Conservation (phyloP, 2,113 vertebrate genomes). For the Ptyas mucosa region DNA sequence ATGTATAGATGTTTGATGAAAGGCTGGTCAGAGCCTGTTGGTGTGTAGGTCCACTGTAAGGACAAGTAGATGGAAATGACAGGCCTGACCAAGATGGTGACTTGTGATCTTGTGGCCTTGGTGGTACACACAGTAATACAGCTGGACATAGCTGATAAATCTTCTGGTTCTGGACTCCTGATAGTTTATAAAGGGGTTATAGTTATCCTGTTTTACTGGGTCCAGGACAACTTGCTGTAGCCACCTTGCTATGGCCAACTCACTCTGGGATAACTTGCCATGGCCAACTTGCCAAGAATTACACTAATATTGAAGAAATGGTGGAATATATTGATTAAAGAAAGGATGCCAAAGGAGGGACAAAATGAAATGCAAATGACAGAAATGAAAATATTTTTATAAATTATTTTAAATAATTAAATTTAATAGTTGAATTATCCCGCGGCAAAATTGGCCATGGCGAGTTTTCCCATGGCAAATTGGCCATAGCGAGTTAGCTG, state of each 20-base stretch:
- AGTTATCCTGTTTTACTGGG: not conserved
- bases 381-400: not conserved
- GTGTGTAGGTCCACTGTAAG: conserved; percentile 13
- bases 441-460: not conserved
- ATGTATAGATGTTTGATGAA: conserved; percentile 58
- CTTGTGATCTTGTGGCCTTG: conserved; percentile 42
- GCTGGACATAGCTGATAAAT: not conserved
- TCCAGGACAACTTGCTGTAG: not conserved
- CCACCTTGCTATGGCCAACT: not conserved
- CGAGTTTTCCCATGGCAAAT: not conserved
- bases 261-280: not conserved
- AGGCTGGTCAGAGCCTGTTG: conserved; percentile 62
- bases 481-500: not conserved
- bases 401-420: not conserved
- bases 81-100: conserved; percentile 52
- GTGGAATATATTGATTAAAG: not conserved
- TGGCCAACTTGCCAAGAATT: not conserved
- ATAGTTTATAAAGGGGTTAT: not conserved
- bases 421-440: not conserved
- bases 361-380: not conserved
- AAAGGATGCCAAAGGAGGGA: not conserved
- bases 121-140: not conserved
- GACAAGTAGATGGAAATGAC: conserved; percentile 63
- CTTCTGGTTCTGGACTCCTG: not conserved
- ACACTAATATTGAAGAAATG: not conserved